Conservation (phyloP, 2,113 vertebrate genomes). For the Murina feae region DNA sequence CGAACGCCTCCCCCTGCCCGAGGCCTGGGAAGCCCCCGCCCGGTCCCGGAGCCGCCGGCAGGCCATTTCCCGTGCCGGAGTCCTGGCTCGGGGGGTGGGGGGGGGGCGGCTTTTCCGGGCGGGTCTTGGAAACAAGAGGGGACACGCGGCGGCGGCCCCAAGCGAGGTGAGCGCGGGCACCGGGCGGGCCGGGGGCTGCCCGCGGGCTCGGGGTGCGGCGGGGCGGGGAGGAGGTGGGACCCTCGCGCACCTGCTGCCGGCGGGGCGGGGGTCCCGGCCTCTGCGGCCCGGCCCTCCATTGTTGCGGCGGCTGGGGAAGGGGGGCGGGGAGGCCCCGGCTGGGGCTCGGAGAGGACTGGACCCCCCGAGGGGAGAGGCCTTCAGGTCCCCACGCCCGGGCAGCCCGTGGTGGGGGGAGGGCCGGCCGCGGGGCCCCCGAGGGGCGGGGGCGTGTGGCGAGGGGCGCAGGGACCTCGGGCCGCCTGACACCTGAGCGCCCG, state of each 20-base stretch:
- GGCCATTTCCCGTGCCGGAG: slow-evolving; percentile 52
- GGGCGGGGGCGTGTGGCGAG: neutral
- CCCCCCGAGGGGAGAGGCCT: neutral
- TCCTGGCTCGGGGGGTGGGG: slow-evolving; percentile 45
- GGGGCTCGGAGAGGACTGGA: neutral
- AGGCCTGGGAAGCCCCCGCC: slow-evolving; percentile 9
- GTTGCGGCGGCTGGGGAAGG: slow-evolving; percentile 47
- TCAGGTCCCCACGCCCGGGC: neutral
- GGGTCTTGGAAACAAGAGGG: slow-evolving; percentile 11
- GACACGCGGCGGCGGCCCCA: neutral
- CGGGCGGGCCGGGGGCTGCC: neutral
- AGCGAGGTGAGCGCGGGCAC: slow-evolving; percentile 54
- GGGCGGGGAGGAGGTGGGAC: neutral
- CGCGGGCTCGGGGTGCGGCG: neutral
- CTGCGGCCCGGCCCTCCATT: slow-evolving; percentile 63
- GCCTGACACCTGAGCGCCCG: neutral
- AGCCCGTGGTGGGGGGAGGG: neutral
- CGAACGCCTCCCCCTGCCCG: slow-evolving; percentile 6
- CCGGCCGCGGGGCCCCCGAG: neutral
- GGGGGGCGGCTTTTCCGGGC: slow-evolving; percentile 48
- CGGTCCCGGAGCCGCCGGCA: neutral
- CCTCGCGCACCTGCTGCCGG: slow-evolving; percentile 42
- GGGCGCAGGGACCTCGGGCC: neutral
- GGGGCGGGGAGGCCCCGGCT: slow-evolving; percentile 47
- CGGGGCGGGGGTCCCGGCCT: slow-evolving; percentile 41